Base-by-base conservation (phyloP, 2,113 vertebrate species). In the Heloderma charlesbogerti region DNA sequence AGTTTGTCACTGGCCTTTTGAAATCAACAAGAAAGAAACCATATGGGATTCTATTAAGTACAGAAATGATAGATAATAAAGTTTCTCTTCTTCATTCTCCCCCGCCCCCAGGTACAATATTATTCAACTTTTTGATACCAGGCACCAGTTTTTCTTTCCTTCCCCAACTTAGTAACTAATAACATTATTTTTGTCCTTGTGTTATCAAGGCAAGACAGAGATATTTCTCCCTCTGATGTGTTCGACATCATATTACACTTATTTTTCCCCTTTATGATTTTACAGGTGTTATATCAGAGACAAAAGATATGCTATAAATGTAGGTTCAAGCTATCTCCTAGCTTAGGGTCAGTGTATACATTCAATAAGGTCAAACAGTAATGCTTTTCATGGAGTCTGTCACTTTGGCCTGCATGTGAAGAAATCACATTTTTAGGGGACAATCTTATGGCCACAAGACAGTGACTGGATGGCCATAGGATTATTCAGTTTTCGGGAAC, bases 1-100 rank as follows among this genome's bases (percentile, higher is more conserved):
- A 95, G 86, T 89, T 74, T 89, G 91, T 3, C 37, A 4, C 88
- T 94, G 92, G 92, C 88, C 92, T 95, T 95, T 94, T 92, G 91
- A 95, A 95, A 89, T 0, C 4, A 66, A 84, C 88, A 27, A 87
- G 91, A 95, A 94, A 92, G 90, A 94, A 80, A 51, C 79, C 69
- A 90, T 88, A 43, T 88, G 91, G 90, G 91, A 86, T 95, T 88
- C 90, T 90, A 88, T 94, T 95, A 93, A 90, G 84, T 91, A 86
- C 57, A 45, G 88, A 48, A 84, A 93, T 90, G 67, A 75, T 34
- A 9, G 45, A 34, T 81, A 92, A 96, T 75, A 78, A 34, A 66
- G 57, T 67, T 34, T 88, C n/a, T 80, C 34, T 60, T 7, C 9
- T 25, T 40, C 37, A 40, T 29, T 75, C 7, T 16, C 29, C 34